Conservation (phyloP, 2,113 vertebrate species). For the Nothocercus nigrocapillus region DNA sequence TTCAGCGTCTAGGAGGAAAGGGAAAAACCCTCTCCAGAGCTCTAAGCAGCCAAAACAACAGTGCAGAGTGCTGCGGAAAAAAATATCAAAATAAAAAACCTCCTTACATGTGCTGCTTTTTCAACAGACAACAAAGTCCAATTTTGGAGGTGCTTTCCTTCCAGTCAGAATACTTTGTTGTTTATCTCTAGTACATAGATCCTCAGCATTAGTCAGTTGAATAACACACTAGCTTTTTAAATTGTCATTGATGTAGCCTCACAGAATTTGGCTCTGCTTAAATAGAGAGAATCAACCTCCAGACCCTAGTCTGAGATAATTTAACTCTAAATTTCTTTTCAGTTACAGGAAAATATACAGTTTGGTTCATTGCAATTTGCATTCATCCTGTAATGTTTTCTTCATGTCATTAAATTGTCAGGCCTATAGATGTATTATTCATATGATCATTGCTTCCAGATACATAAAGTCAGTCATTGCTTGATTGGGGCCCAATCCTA, state of each 20-base stretch:
- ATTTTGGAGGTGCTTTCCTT: not conserved
- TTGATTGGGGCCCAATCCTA: not conserved
- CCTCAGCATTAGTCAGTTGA: not conserved
- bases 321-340: not conserved
- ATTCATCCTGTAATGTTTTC: not conserved
- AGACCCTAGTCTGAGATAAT: not conserved
- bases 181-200: not conserved
- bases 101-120: not conserved
- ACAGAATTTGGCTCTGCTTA: not conserved
- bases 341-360: not conserved
- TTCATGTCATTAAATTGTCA: slow-evolving; percentile 4
- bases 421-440: slow-evolving; percentile 24
- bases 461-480: not conserved
- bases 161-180: not conserved
- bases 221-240: not conserved
- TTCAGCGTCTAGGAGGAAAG: not conserved
- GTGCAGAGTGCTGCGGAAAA: not conserved
- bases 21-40: not conserved
- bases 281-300: not conserved
- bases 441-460: not conserved
- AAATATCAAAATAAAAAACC: not conserved
- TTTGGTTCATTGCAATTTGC: not conserved
- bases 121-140: not conserved
- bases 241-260: not conserved
- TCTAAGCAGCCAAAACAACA: not conserved